Evolutionary conservation across 2,888 invertebrate genomes (phyloP).

Genomic region (Agriopis leucophaearia): DNA sequence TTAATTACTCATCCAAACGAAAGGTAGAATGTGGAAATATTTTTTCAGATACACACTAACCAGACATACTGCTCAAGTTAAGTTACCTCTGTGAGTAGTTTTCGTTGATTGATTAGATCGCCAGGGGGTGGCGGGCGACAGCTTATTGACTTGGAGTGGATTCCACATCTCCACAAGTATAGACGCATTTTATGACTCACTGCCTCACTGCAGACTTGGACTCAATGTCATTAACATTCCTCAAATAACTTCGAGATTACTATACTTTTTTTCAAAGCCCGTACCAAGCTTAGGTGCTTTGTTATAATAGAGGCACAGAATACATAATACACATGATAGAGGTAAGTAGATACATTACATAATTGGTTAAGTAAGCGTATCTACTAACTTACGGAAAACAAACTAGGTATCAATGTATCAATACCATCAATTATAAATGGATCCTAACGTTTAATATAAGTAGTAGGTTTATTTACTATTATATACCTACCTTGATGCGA

Average conservation of each 20-base stretch:
- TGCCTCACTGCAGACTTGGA: constrained; percentile 35
- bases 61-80: neutral
- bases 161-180: constrained; percentile 31
- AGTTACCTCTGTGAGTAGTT: neutral
- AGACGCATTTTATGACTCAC: constrained; percentile 33
- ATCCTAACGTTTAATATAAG: no score
- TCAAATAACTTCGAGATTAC: constrained; percentile 13
- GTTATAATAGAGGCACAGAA: no score
- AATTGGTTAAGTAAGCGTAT: no score
- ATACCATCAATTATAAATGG: no score
- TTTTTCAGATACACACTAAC: neutral
- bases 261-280: neutral
- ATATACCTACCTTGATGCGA: no score
- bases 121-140: constrained; percentile 50
- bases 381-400: no score
- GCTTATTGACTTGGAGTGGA: constrained; percentile 34
- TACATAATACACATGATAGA: no score
- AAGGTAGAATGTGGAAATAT: neutral
- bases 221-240: constrained; percentile 29
- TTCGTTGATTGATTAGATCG: constrained; percentile 53
- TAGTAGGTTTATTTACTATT: no score
- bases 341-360: no score
- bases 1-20: no score
- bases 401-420: no score
- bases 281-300: no score